Base-by-base conservation (phyloP, 2,888 invertebrate species). In the Drosophila melanosoma region DNA sequence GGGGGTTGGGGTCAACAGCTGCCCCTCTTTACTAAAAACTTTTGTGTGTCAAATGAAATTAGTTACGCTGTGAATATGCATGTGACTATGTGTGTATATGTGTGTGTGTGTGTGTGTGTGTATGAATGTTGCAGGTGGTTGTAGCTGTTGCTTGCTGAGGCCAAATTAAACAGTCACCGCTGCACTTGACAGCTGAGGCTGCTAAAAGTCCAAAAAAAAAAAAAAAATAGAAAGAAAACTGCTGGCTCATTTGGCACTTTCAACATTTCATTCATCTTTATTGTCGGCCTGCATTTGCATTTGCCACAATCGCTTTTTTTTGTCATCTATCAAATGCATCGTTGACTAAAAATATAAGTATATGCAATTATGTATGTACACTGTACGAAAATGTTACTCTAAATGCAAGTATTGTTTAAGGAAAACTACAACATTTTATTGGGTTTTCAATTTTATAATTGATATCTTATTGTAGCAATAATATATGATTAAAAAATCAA, bases 241-340 rank as follows among this genome's bases (percentile, higher is more conserved):
- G 83, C 71, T 58, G 65, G 29, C 72, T 29, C 53, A 52, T 67
- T 68, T 48, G 23, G 48, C 49, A 51, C 49, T 57, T 36, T 68
- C 64, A 67, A 20, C 66, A 52, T 56, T 61, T 70, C 86, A 84
- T 89, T 81, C 87, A 84, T 86, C 89, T 82, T 89, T 76, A 81
- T 82, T 83, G 68, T 53, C 38, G 54, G 56, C 63, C 62, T 54
- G 64, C 87, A 73, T 77, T 73, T 80, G 80, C 75, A 82, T 83
- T 68, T 81, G 87, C 72, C 82, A 69, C 60, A 71, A 61, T 74
- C 67, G 51, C 71, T 73, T 65, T 74, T 75, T 79, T 79, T 61
- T 81, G 86, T 79, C 90, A 81, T 89, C 83, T 78, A 85, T 87
- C 89, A 86, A 74, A 78, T 80, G 85, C 73, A 78, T 72, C 58